Percentiles rank a stretch among this genome's conserved stretches.
Evolutionary conservation across 2,113 vertebrate genomes (phyloP).

Genomic region (Thymallus thymallus): DNA sequence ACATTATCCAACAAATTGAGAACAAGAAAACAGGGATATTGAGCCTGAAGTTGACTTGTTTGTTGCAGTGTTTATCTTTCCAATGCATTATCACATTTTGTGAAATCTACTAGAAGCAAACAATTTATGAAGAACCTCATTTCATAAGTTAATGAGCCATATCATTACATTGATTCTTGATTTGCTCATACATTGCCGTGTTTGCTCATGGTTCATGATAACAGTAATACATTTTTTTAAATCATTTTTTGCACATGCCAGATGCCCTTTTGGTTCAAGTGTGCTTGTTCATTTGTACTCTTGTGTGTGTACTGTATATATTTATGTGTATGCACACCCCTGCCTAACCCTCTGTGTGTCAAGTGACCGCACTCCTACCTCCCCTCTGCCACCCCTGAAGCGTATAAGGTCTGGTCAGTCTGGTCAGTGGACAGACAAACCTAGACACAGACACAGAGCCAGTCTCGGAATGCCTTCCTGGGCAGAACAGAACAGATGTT

Average conservation of each 20-base stretch:
- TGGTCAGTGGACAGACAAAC: neutral
- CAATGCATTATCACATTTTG: conserved; percentile 62
- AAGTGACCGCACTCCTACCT: conserved; percentile 38
- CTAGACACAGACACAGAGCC: conserved; percentile 26
- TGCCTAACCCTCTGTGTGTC: conserved; percentile 7
- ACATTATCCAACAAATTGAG: conserved; percentile 5
- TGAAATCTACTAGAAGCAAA: conserved; percentile 69
- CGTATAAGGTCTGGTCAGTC: conserved; percentile 53
- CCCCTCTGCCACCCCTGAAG: conserved; percentile 53
- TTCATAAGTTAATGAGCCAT: conserved; percentile 75
- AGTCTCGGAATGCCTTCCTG: conserved; percentile 40
- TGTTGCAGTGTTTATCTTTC: conserved; percentile 65
- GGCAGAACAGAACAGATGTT: conserved; percentile 70
- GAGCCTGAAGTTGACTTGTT: conserved; percentile 51
- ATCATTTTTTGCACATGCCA: too few relatives aligned
- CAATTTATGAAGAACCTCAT: conserved; percentile 72
- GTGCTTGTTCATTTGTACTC: neutral
- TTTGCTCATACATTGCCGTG: conserved; percentile 69
- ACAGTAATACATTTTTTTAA: conserved; percentile 55
- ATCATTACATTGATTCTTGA: conserved; percentile 76
- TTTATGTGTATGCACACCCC: conserved; percentile 18
- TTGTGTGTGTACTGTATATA: neutral
- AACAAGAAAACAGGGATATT: conserved; percentile 29
- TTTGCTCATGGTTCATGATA: conserved; percentile 67
- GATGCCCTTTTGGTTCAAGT: neutral